A percentile compares a stretch with the other conserved stretches of the same genome.
phyloP scores from a whole-genome alignment of 2,888 invertebrate genomes.

The Drosophila kambysellisi region DNA sequence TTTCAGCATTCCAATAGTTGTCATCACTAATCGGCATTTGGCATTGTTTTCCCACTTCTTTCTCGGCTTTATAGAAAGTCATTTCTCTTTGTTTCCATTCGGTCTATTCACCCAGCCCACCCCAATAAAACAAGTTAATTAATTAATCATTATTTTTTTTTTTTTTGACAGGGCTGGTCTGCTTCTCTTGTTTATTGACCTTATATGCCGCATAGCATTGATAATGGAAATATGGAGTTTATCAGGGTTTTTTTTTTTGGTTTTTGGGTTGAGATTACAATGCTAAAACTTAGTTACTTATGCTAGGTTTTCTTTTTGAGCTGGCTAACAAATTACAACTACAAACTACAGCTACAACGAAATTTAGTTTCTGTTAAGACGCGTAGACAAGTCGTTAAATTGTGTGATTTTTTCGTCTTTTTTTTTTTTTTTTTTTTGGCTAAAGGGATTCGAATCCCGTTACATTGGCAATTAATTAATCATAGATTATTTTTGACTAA shows the following conservation, averaged over 20 bases:
- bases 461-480: slow-evolving; percentile 60
- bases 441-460: slow-evolving; percentile 28
- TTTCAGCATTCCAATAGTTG: not conserved
- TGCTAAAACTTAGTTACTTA: slow-evolving; percentile 71
- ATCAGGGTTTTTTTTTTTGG: not conserved
- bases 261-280: slow-evolving; percentile 49
- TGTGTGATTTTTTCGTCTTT: not conserved
- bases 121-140: slow-evolving; percentile 75
- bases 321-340: slow-evolving; percentile 44
- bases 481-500: slow-evolving; percentile 47
- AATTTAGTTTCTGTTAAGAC: slow-evolving; percentile 12
- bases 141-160: slow-evolving; percentile 74
- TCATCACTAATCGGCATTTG: slow-evolving; percentile 14
- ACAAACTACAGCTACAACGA: slow-evolving; percentile 40
- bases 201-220: slow-evolving; percentile 36
- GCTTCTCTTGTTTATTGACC: slow-evolving; percentile 61
- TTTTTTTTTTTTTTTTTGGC: slow-evolving; percentile 6
- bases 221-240: slow-evolving; percentile 28
- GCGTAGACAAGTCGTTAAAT: slow-evolving; percentile 10
- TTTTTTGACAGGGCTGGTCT: slow-evolving; percentile 60
- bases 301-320: slow-evolving; percentile 30
- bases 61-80: slow-evolving; percentile 62
- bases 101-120: slow-evolving; percentile 19
- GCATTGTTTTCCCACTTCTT: slow-evolving; percentile 26
- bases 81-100: slow-evolving; percentile 53